Conservation (phyloP, 1,140 invertebrate species). For the Harlomillsia oculata region DNA sequence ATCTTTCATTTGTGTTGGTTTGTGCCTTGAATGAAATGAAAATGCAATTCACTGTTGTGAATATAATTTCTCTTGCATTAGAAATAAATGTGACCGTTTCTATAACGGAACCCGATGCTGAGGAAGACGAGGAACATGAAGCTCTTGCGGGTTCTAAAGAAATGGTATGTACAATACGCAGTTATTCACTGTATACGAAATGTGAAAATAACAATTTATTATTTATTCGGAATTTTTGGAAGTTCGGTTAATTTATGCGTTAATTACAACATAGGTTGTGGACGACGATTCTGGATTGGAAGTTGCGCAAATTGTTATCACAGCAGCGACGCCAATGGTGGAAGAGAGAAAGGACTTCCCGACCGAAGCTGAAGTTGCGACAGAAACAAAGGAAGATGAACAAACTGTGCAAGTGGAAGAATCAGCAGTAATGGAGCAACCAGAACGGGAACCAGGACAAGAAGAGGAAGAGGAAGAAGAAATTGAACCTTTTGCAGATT, state of each 20-base stretch:
- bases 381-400: constrained; percentile 37
- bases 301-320: constrained; percentile 52
- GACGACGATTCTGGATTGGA: constrained; percentile 45
- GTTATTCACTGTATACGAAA: not conserved
- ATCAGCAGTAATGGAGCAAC: constrained; percentile 25
- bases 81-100: constrained; percentile 26
- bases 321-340: constrained; percentile 74
- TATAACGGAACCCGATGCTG: constrained; percentile 25
- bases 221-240: not conserved
- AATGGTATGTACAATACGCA: not conserved
- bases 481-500: constrained; percentile 17
- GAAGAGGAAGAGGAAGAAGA: constrained; percentile 33
- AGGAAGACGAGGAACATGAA: constrained; percentile 16
- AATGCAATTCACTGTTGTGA: not conserved
- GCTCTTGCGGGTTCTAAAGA: not conserved
- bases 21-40: not conserved
- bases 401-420: constrained; percentile 26
- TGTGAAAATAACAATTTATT: not conserved
- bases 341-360: constrained; percentile 61
- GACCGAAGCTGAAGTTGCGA: constrained; percentile 24
- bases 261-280: constrained; percentile 37
- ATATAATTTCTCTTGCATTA: not conserved
- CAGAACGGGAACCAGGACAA: constrained; percentile 19
- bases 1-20: not conserved
- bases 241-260: not conserved